Conservation (phyloP, 2,888 invertebrate species). For the Orchesellides sinensis region DNA sequence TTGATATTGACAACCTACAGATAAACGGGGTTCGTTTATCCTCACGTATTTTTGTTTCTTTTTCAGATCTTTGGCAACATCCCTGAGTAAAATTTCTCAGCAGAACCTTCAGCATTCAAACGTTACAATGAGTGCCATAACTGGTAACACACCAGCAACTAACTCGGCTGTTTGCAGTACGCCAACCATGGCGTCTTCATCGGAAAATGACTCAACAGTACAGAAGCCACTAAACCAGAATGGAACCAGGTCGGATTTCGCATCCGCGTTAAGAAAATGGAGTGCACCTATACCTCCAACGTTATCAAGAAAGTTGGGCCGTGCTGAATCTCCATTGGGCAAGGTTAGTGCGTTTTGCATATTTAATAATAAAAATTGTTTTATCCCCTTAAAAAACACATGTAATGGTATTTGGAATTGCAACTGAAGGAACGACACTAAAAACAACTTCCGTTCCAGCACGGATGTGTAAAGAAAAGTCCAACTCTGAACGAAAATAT, state of each 20-base stretch:
- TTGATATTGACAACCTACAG: too few species aligned
- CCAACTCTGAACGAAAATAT: too few species aligned
- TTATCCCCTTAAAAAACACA: too few species aligned
- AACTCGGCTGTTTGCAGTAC: too few species aligned
- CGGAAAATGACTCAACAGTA: conserved; percentile 27
- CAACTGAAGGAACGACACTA: too few species aligned
- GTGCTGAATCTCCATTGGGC: conserved; percentile 72
- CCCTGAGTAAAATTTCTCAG: conserved; percentile 33
- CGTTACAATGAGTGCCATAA: conserved; percentile 3
- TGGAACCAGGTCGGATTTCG: conserved; percentile 66
- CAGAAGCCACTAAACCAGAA: conserved; percentile 29
- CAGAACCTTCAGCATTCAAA: conserved; percentile 20
- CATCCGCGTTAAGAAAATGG: conserved; percentile 72
- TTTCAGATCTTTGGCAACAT: conserved; percentile 47
- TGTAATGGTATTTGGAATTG: too few species aligned
- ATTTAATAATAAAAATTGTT: too few species aligned
- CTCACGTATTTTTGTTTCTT: background rate
- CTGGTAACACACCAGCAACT: background rate
- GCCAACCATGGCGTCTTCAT: background rate
- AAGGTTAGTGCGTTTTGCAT: too few species aligned
- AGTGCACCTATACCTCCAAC: conserved; percentile 73
- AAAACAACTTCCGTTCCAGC: too few species aligned
- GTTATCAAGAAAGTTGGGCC: conserved; percentile 73
- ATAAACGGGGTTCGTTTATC: too few species aligned
- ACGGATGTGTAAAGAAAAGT: too few species aligned